Percentiles rank a stretch among this genome's conserved stretches.
These are phyloP conservation scores for Ferdinandea cuprea DNA, from an alignment of 2,888 invertebrate species.

Conservation along the genomic window DNA sequence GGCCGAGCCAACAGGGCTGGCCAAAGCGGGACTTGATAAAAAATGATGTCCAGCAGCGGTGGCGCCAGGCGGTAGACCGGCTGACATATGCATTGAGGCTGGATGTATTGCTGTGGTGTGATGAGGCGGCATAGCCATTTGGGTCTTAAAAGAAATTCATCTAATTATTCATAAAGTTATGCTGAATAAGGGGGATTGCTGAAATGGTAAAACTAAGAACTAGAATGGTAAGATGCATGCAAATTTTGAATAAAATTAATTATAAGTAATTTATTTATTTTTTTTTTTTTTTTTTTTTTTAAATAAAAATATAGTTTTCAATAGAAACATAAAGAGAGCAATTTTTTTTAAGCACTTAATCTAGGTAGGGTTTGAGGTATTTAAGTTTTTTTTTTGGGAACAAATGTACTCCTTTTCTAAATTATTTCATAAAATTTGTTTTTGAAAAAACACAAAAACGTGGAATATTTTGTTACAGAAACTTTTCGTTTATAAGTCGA, in stretches of 20 bases:
- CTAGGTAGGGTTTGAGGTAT: too few relatives aligned
- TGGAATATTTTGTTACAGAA: too few relatives aligned
- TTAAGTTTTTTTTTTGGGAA: too few relatives aligned
- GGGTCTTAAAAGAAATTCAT: slow-evolving; percentile 81
- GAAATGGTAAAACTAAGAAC: slow-evolving; percentile 40
- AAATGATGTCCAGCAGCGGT: slow-evolving; percentile 88
- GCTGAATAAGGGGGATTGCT: slow-evolving; percentile 46
- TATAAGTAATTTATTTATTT: slow-evolving; percentile 31
- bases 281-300: background rate
- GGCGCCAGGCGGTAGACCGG: slow-evolving; percentile 77
- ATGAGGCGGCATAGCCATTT: slow-evolving; percentile 84
- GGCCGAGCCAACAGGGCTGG: slow-evolving; percentile 90
- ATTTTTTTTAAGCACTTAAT: too few relatives aligned
- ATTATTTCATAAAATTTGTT: too few relatives aligned
- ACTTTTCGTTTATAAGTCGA: too few relatives aligned
- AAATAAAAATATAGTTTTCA: too few relatives aligned
- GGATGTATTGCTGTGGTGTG: slow-evolving; percentile 84
- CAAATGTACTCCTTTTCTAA: too few relatives aligned
- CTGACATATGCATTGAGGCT: slow-evolving; percentile 88
- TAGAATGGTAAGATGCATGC: slow-evolving; percentile 46
- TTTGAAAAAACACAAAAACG: too few relatives aligned
- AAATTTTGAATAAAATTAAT: slow-evolving; percentile 70
- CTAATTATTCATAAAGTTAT: slow-evolving; percentile 66
- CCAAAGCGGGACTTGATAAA: slow-evolving; percentile 96
- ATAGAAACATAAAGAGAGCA: too few relatives aligned